Evolutionary conservation across 2,888 invertebrate genomes (phyloP).

Genomic region (Axea sp.): DNA sequence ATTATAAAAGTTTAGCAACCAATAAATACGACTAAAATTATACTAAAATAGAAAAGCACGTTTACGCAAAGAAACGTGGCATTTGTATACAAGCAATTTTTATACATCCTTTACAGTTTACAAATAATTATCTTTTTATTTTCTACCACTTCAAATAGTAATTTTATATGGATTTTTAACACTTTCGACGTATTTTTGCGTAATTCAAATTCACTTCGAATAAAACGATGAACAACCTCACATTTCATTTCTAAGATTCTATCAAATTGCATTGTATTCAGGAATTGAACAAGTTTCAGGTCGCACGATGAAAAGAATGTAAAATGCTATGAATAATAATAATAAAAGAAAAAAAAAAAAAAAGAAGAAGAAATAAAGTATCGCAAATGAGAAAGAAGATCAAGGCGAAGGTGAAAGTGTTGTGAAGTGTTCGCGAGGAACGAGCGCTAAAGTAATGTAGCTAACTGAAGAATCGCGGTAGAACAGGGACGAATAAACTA

Average conservation of each 20-base stretch:
- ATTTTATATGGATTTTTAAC: too few relatives aligned
- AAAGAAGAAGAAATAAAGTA: conserved; percentile 9
- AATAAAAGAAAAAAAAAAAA: too few relatives aligned
- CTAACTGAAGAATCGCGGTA: conserved; percentile 64
- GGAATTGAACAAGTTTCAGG: conserved; percentile 79
- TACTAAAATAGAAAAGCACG: too few relatives aligned
- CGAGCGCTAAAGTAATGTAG: conserved; percentile 54
- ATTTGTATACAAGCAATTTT: too few relatives aligned
- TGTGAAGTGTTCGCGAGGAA: conserved; percentile 47
- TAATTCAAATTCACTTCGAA: not conserved
- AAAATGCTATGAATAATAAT: conserved; percentile 57
- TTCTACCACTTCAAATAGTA: too few relatives aligned
- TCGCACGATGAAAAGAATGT: conserved; percentile 68
- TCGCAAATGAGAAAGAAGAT: conserved; percentile 42
- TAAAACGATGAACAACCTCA: conserved; percentile 29
- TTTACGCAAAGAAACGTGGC: too few relatives aligned
- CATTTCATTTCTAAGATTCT: conserved; percentile 1
- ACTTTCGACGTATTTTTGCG: too few relatives aligned
- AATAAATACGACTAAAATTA: too few relatives aligned
- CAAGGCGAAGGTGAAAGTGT: conserved; percentile 36
- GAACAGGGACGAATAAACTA: conserved; percentile 70
- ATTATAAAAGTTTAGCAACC: too few relatives aligned
- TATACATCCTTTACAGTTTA: too few relatives aligned
- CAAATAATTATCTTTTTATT: too few relatives aligned
- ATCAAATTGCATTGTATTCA: conserved; percentile 34